Evolutionary conservation across 2,113 vertebrate species (phyloP), one percentile per base, ranked within the genome.

Genomic region (Cebus imitator): DNA sequence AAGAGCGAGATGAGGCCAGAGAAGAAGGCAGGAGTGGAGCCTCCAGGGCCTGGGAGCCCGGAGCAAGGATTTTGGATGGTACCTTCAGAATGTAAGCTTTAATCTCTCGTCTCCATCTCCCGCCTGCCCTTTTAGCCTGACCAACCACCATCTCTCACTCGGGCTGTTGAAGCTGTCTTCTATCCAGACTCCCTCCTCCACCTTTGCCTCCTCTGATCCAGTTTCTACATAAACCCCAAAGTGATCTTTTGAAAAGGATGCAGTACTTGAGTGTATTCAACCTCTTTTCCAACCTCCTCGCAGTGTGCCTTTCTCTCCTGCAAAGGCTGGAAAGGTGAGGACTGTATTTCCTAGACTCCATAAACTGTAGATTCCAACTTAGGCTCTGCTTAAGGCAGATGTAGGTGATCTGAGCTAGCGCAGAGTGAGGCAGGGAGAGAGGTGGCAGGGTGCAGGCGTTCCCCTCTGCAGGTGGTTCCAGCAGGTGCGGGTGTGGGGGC

Each of bases 401-500:
- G n/a, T 78, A 58, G 70, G 45, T 17, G 25, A 6, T 0, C 48
- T 3, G 21, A n/a, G 30, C 75, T 45, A 32, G 61, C 11, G 21
- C 40, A 25, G 43, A 61, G 55, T 3, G 35, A 83, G 66, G 30
- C 30, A 48, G 57, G 32, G 78, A 27, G 40, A 52, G 32, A 16
- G 32, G 37, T 4, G 25, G 78, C 32, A 13, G 1, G 45, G 27
- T 18, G n/a, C 16, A n/a, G 9, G 35, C 1, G 0, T 8, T 58
- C 37, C 1, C 30, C 7, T 72, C 78, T 25, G 78, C 40, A 14
- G 6, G 52, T 72, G 79, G 48, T 6, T 64, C 43, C 18, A 17
- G 40, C 35, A 73, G 64, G 70, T 85, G 48, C 32, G 35, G 4
- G 16, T 37, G 3, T 20, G 57, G 4, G 8, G 20, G n/a, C 3